A percentile compares a stretch with the other conserved stretches of the same genome.
These are phyloP conservation scores for Volucella inflata DNA, from an alignment of 2,888 invertebrate species.

Conservation along the genomic window DNA sequence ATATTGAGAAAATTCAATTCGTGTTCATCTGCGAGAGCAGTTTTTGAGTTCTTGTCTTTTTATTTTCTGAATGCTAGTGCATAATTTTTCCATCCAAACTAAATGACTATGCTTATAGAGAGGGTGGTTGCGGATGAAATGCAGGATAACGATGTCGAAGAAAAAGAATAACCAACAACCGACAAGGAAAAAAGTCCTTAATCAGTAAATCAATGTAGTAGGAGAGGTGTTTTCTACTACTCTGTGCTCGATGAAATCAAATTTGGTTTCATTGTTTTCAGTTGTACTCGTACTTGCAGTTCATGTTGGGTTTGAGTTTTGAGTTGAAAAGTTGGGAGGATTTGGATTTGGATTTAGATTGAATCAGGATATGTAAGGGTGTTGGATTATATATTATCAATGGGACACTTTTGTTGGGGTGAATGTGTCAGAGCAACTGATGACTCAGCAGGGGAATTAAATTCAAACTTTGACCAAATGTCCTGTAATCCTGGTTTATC, in stretches of 20 bases:
- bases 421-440: too few relatives aligned
- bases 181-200: conserved; percentile 32
- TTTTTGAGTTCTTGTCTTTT: conserved; percentile 2
- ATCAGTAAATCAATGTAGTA: conserved; percentile 33
- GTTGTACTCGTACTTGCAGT: neutral
- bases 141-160: neutral
- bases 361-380: too few relatives aligned
- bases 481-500: too few relatives aligned
- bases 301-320: neutral
- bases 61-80: conserved; percentile 31
- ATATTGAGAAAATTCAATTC: conserved; percentile 64
- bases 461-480: too few relatives aligned
- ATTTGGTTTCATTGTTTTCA: conserved; percentile 45
- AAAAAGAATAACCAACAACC: conserved; percentile 9
- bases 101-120: conserved; percentile 47
- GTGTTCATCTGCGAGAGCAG: conserved; percentile 55
- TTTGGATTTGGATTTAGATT: neutral
- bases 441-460: too few relatives aligned
- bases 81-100: conserved; percentile 55
- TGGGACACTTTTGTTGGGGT: too few relatives aligned
- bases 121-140: neutral
- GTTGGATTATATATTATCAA: too few relatives aligned
- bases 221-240: conserved; percentile 29
- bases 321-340: neutral
- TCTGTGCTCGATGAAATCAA: conserved; percentile 27